Evolutionary conservation across 2,888 invertebrate genomes (phyloP).

Genomic region (Chromoteleia sp.): DNA sequence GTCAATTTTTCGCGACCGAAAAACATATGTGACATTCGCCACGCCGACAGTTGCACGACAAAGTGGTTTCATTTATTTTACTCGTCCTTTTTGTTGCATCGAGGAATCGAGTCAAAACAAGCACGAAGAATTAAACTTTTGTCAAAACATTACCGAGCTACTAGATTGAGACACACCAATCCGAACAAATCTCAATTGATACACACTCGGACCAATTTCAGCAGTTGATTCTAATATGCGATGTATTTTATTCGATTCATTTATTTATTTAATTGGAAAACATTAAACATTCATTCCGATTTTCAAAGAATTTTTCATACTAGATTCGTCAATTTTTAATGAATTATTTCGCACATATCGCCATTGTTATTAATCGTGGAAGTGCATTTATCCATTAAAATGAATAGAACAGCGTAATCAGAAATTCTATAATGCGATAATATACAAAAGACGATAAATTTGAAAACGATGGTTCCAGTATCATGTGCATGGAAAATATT

Average conservation of each 20-base stretch:
- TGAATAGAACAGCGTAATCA: conserved; percentile 22
- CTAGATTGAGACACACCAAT: conserved; percentile 74
- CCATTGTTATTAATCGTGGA: neutral
- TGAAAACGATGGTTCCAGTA: conserved; percentile 16
- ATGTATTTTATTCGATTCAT: neutral
- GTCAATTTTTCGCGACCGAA: conserved; percentile 57
- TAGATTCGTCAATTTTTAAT: too few species aligned
- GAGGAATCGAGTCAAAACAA: conserved; percentile 23
- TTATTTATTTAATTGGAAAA: too few species aligned
- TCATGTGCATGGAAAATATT: conserved; percentile 26
- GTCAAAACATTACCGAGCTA: conserved; percentile 71
- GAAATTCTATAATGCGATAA: conserved; percentile 23
- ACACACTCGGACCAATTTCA: conserved; percentile 59
- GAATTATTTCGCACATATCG: too few species aligned
- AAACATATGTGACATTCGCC: conserved; percentile 39
- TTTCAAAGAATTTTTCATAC: too few species aligned
- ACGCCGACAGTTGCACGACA: conserved; percentile 18
- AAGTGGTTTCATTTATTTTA: conserved; percentile 41
- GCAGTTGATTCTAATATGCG: conserved; percentile 42
- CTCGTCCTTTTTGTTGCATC: conserved; percentile 4
- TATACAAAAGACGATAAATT: conserved; percentile 27
- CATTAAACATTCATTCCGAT: too few species aligned
- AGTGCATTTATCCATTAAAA: conserved; percentile 18
- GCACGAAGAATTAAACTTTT: conserved; percentile 40
- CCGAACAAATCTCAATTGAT: conserved; percentile 75